These are phyloP conservation scores for Nezara viridula DNA, from an alignment of 2,888 invertebrate genomes.

Conservation along the genomic window DNA sequence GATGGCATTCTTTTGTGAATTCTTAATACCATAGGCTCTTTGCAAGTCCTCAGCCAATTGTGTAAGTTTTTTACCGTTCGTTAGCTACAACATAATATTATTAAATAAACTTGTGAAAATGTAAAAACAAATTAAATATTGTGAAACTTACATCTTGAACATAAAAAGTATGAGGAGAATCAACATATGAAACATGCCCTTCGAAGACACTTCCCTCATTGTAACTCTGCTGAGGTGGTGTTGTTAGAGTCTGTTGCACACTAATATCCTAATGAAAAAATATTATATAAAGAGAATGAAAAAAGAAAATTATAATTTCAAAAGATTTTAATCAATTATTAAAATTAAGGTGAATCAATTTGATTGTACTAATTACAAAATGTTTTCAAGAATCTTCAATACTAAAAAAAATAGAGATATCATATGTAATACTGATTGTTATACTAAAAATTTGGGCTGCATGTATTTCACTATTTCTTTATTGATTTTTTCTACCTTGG, in stretches of 20 bases:
- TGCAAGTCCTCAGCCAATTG: slow-evolving; percentile 53
- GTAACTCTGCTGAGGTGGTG: slow-evolving; percentile 42
- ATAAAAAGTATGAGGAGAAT: slow-evolving; percentile 78
- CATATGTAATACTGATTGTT: no score
- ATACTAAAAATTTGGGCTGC: no score
- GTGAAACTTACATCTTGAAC: slow-evolving; percentile 74
- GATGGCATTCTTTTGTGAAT: slow-evolving; percentile 7
- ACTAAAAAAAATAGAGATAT: no score
- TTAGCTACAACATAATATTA: slow-evolving; percentile 22
- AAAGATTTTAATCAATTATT: neutral
- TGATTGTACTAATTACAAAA: no score
- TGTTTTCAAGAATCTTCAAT: no score
- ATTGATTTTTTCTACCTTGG: no score
- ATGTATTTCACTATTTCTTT: no score
- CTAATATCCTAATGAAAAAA: slow-evolving; percentile 23
- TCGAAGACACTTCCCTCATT: slow-evolving; percentile 69
- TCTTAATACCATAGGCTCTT: slow-evolving; percentile 48
- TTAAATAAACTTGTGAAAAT: neutral
- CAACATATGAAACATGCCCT: slow-evolving; percentile 74
- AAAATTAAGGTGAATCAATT: no score
- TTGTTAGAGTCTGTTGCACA: neutral
- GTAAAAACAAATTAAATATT: neutral
- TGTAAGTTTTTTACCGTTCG: neutral
- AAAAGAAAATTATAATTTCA: neutral
- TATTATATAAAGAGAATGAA: neutral